Percentiles rank a stretch among this genome's conserved stretches.
Evolutionary conservation across 2,888 invertebrate species (phyloP).

Genomic region (Morpho helenor): DNA sequence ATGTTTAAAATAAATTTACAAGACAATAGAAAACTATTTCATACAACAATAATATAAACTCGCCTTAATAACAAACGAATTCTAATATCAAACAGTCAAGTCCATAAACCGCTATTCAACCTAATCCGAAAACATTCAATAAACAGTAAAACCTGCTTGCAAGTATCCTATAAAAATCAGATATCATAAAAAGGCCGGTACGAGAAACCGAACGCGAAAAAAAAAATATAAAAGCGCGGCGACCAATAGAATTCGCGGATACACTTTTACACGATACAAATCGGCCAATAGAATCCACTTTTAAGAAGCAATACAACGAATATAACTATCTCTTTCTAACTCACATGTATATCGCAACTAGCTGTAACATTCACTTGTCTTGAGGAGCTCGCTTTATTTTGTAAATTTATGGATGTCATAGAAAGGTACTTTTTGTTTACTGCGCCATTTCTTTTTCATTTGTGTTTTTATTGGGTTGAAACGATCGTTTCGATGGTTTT

Average conservation of each 20-base stretch:
- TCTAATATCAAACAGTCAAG: constrained; percentile 18
- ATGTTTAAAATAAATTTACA: no score
- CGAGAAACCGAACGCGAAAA: constrained; percentile 34
- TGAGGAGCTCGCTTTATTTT: constrained; percentile 34
- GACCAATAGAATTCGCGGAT: constrained; percentile 40
- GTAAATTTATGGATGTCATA: constrained; percentile 32
- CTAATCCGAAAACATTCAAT: constrained; percentile 41
- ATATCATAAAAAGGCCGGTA: constrained; percentile 45
- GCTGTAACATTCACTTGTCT: constrained; percentile 29
- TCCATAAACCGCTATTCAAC: constrained; percentile 28
- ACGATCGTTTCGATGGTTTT: constrained; percentile 30
- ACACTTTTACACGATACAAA: constrained; percentile 54
- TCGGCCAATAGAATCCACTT: constrained; percentile 49
- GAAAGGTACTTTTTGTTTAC: constrained; percentile 38
- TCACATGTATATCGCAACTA: constrained; percentile 26
- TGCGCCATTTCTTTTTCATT: constrained; percentile 36
- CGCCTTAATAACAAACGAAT: constrained; percentile 20
- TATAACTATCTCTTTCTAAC: constrained; percentile 50
- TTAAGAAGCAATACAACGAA: constrained; percentile 46
- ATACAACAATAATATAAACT: constrained; percentile 3
- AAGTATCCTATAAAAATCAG: constrained; percentile 60
- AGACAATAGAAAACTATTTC: no score
- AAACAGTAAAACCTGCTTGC: constrained; percentile 45
- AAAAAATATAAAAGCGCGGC: constrained; percentile 37
- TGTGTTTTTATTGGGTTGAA: constrained; percentile 32